phyloP scores from a whole-genome alignment of 2,888 invertebrate genomes.

The Troilus luridus region DNA sequence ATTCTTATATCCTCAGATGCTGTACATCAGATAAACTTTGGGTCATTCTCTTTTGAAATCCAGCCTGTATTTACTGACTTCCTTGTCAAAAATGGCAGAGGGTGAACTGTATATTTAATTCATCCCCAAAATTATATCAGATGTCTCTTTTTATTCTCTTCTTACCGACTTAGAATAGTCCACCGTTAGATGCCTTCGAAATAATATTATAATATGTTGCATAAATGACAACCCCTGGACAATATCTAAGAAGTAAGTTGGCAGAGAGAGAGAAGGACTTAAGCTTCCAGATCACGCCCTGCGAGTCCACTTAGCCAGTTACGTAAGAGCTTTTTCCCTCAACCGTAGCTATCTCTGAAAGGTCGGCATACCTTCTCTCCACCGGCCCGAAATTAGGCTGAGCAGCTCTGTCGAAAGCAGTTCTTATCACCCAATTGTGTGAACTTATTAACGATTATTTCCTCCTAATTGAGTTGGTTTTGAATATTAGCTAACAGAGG shows the following conservation, averaged over 20 bases:
- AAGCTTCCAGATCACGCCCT: constrained; percentile 20
- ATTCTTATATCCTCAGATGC: too few relatives aligned
- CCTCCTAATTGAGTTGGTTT: neutral
- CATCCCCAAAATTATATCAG: too few relatives aligned
- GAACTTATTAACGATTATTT: neutral
- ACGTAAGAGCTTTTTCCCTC: constrained; percentile 10
- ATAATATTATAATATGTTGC: neutral
- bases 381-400: neutral
- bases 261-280: neutral
- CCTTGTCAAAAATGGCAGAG: too few relatives aligned
- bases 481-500: neutral
- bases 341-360: constrained; percentile 23
- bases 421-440: neutral
- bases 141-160: too few relatives aligned
- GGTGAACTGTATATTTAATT: too few relatives aligned
- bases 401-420: neutral
- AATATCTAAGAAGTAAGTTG: neutral
- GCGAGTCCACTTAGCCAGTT: constrained; percentile 16
- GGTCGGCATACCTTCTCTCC: constrained; percentile 2
- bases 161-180: too few relatives aligned
- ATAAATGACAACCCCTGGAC: neutral
- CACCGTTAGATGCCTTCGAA: neutral
- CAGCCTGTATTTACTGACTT: too few relatives aligned
- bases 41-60: too few relatives aligned
- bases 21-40: too few relatives aligned